phyloP scores from a whole-genome alignment of 2,888 invertebrate species.

The Xanthorhoe designata region DNA sequence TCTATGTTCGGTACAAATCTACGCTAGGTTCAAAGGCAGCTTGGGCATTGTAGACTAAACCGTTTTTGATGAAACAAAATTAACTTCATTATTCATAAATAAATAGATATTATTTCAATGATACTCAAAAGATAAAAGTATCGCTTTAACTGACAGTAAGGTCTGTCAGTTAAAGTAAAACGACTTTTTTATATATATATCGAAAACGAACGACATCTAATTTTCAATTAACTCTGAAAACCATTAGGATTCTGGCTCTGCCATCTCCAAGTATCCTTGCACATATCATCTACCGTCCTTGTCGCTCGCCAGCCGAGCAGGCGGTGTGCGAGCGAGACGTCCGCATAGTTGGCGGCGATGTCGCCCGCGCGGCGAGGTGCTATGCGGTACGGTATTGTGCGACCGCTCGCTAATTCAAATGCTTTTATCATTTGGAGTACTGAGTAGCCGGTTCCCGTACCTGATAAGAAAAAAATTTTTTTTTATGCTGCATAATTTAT shows the following conservation, averaged over 20 bases:
- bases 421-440: constrained; percentile 94
- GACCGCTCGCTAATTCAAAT: constrained; percentile 91
- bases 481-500: too few species aligned
- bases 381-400: constrained; percentile 89
- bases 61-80: too few species aligned
- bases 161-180: too few species aligned
- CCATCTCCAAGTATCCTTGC: constrained; percentile 95
- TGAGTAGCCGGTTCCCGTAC: constrained; percentile 93
- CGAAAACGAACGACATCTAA: too few species aligned
- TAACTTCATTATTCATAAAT: too few species aligned
- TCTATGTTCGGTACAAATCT: too few species aligned
- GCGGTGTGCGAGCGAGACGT: constrained; percentile 90
- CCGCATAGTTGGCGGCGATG: constrained; percentile 93
- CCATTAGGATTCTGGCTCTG: constrained; percentile 94
- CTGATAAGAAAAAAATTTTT: constrained; percentile 49
- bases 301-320: constrained; percentile 94
- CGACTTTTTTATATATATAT: too few species aligned
- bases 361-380: constrained; percentile 93
- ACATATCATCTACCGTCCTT: constrained; percentile 93
- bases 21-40: too few species aligned
- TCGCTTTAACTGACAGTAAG: too few species aligned
- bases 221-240: constrained; percentile 60
- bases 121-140: too few species aligned
- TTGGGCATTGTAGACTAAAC: too few species aligned
- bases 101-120: too few species aligned